Evolutionary conservation across 2,888 invertebrate species (phyloP).

Genomic region (Habrosyne pyritoides): DNA sequence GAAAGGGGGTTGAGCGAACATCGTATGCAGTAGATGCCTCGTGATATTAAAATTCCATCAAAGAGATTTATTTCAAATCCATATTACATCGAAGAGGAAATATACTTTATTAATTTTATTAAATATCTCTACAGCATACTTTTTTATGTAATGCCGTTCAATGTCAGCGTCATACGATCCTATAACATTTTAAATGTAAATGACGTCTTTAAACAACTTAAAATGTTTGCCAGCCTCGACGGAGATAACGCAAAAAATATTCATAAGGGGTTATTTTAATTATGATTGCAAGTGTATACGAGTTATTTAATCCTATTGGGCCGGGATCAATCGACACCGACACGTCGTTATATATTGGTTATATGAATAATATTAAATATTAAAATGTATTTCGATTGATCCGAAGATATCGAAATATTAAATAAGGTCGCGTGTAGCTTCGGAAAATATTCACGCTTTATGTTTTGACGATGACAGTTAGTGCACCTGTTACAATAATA

Average conservation of each 20-base stretch:
- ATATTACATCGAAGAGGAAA: not conserved
- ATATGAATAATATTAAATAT: slow-evolving; percentile 49
- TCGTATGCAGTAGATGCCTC: too few species aligned
- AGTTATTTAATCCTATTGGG: slow-evolving; percentile 56
- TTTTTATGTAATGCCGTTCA: slow-evolving; percentile 1
- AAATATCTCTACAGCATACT: not conserved
- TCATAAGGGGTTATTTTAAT: slow-evolving; percentile 66
- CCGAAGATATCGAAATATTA: slow-evolving; percentile 34
- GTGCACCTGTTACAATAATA: not conserved
- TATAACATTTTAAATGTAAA: slow-evolving; percentile 62
- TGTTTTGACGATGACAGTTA: slow-evolving; percentile 5
- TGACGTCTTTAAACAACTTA: slow-evolving; percentile 58
- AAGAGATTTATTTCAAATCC: not conserved
- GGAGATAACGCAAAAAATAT: slow-evolving; percentile 50
- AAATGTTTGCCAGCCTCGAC: slow-evolving; percentile 49
- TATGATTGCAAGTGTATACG: slow-evolving; percentile 58
- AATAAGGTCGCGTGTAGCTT: slow-evolving; percentile 26
- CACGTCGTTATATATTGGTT: slow-evolving; percentile 31
- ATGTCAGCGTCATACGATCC: not conserved
- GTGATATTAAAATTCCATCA: not conserved
- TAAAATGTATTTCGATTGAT: slow-evolving; percentile 40
- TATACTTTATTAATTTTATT: slow-evolving; percentile 2
- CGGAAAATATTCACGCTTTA: slow-evolving; percentile 17
- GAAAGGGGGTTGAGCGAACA: too few species aligned
- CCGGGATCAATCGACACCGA: slow-evolving; percentile 43